Percentiles rank a stretch among this genome's conserved stretches.
These are phyloP conservation scores for Pseudomyrmex gracilis DNA, from an alignment of 1,140 invertebrate species.

Conservation along the genomic window DNA sequence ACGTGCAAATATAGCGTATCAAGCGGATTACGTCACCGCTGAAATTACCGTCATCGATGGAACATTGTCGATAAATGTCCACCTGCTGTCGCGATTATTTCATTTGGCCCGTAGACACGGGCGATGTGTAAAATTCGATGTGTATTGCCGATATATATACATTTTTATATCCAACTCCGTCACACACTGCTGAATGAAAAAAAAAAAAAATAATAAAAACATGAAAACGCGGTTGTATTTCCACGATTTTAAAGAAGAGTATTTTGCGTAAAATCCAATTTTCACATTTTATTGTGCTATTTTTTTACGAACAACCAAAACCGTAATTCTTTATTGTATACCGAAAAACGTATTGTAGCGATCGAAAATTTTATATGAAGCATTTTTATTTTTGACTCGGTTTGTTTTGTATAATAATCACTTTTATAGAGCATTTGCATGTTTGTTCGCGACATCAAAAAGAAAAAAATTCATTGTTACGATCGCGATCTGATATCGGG, in stretches of 20 bases:
- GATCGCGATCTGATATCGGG: constrained; percentile 9
- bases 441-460: background rate
- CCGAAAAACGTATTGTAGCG: background rate
- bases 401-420: background rate
- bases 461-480: constrained; percentile 13
- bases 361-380: background rate
- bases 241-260: constrained; percentile 4
- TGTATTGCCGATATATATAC: background rate
- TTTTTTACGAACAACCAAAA: background rate
- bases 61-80: constrained; percentile 26
- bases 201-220: too few species aligned
- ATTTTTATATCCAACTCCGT: background rate
- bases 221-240: background rate
- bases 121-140: background rate
- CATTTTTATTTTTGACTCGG: background rate
- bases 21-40: constrained; percentile 38
- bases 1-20: constrained; percentile 39
- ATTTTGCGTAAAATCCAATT: background rate
- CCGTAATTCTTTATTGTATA: background rate
- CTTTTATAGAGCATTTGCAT: background rate
- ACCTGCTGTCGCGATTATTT: constrained; percentile 28
- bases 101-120: background rate
- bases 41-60: constrained; percentile 37
- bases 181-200: background rate
- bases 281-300: background rate